Base-by-base conservation (phyloP, 1,140 invertebrate species). In the Planococcus citri region DNA sequence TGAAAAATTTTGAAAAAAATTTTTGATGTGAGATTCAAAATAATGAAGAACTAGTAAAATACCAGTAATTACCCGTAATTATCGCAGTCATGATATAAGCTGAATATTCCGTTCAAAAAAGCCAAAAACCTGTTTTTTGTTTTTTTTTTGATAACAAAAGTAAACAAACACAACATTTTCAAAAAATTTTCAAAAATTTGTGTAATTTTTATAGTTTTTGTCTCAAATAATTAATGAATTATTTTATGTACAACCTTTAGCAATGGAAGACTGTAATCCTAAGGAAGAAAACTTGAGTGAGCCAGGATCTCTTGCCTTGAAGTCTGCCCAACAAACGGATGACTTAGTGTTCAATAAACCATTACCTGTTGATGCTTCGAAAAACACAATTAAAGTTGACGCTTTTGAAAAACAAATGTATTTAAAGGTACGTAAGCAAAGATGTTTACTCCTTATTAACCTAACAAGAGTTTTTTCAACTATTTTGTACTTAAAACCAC, bases 301-400 rank as follows among this genome's bases (percentile, higher is more conserved):
- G 20, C 60, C 60, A 24, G 60, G 60, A 64, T 2, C 60, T 9
- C 20, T 64, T 17, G 60, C 60, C 4, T 64, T 64, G 20, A 21
- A 4, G 10, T 10, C 17, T 25, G 60, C 25, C 17, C 3, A 64
- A 24, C 10, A 64, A 64, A 24, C 20, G 10, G 25, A 64, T 25
- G 60, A 64, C 17, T 9, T 51, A 51, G 60, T 64, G 6, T 64
- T 64, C 60, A 64, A 64, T 10, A 64, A 64, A 64, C 60, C 60
- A 1, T 25, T 64, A 25, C 60, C 60, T 27, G 60, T 64, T 25
- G 25, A 9, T 25, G 12, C 9, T 1, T 17, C 60, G 3, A 64
- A 64, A 64, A 64, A 27, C 10, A 3, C 41, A 9, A 9, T 51
- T n/a, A 64, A 64, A 64, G 20, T 17, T 20, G 60, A 64, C 3